Conservation (phyloP, 2,797 vertebrate species). For the Erethizon dorsatum region DNA sequence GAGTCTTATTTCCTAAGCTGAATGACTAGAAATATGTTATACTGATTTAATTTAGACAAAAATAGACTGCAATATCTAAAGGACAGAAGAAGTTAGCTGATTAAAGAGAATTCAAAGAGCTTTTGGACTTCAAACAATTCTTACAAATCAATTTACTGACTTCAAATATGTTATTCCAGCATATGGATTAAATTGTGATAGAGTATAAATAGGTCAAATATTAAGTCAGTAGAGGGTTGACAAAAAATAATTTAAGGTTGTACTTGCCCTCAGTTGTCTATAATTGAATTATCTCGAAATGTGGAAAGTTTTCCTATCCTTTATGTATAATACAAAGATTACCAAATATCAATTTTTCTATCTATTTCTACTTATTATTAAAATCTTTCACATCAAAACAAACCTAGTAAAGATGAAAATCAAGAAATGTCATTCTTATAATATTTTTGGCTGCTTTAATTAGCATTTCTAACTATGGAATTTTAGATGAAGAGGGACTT, state of each 20-base stretch:
- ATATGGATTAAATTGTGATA: slow-evolving; percentile 76
- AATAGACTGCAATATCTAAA: slow-evolving; percentile 62
- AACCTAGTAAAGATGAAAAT: slow-evolving; percentile 4
- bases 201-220: slow-evolving; percentile 71
- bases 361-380: slow-evolving; percentile 56
- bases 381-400: slow-evolving; percentile 57
- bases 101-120: slow-evolving; percentile 75
- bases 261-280: slow-evolving; percentile 42
- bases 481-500: background rate
- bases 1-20: slow-evolving; percentile 68
- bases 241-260: slow-evolving; percentile 59
- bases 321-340: slow-evolving; percentile 51
- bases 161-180: slow-evolving; percentile 70
- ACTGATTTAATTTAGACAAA: slow-evolving; percentile 73
- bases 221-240: slow-evolving; percentile 65
- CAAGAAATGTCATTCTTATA: slow-evolving; percentile 25
- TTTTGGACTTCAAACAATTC: slow-evolving; percentile 79
- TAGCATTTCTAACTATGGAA: background rate
- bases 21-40: slow-evolving; percentile 55
- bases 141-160: slow-evolving; percentile 76
- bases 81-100: slow-evolving; percentile 67
- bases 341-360: slow-evolving; percentile 47
- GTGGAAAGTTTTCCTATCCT: slow-evolving; percentile 21
- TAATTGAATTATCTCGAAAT: slow-evolving; percentile 72
- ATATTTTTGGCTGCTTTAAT: slow-evolving; percentile 22